A percentile compares a stretch with the other conserved stretches of the same genome.
These are phyloP conservation scores for Pyrgus malvae DNA, from an alignment of 2,888 invertebrate species.

Conservation along the genomic window DNA sequence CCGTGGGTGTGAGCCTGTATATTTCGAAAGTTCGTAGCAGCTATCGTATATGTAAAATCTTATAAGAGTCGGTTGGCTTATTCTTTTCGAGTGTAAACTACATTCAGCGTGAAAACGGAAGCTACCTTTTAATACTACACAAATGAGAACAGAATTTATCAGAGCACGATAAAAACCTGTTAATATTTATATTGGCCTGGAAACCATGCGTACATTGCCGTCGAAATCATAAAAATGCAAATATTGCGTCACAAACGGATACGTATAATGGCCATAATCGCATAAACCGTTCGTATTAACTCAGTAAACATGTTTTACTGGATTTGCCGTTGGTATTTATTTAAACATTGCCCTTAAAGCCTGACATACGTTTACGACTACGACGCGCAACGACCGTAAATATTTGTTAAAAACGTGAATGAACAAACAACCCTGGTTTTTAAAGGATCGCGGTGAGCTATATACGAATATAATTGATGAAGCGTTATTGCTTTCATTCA, in stretches of 20 bases:
- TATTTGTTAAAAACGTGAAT: slow-evolving; percentile 59
- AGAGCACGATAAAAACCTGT: slow-evolving; percentile 1
- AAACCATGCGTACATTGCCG: slow-evolving; percentile 18
- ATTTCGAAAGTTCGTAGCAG: too few species aligned
- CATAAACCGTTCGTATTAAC: slow-evolving; percentile 50
- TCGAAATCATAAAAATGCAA: slow-evolving; percentile 38
- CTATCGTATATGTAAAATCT: too few species aligned
- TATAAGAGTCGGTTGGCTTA: too few species aligned
- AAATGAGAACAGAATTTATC: slow-evolving; percentile 7
- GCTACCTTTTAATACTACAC: slow-evolving; percentile 1
- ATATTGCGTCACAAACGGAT: slow-evolving; percentile 37
- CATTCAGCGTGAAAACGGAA: neutral
- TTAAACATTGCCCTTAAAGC: slow-evolving; percentile 62
- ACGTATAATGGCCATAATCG: slow-evolving; percentile 49
- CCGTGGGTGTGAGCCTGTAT: too few species aligned
- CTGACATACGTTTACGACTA: slow-evolving; percentile 63
- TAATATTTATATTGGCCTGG: slow-evolving; percentile 7
- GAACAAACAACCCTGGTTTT: slow-evolving; percentile 44
- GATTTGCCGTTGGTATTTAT: slow-evolving; percentile 59
- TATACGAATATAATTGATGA: slow-evolving; percentile 9
- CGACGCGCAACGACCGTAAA: slow-evolving; percentile 55
- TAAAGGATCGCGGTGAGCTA: slow-evolving; percentile 43
- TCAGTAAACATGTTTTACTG: slow-evolving; percentile 38
- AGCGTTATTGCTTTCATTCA: slow-evolving; percentile 1
- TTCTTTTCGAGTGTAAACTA: neutral